These are phyloP conservation scores for Meteorus sp. DNA, from an alignment of 1,140 invertebrate genomes.

Conservation along the genomic window DNA sequence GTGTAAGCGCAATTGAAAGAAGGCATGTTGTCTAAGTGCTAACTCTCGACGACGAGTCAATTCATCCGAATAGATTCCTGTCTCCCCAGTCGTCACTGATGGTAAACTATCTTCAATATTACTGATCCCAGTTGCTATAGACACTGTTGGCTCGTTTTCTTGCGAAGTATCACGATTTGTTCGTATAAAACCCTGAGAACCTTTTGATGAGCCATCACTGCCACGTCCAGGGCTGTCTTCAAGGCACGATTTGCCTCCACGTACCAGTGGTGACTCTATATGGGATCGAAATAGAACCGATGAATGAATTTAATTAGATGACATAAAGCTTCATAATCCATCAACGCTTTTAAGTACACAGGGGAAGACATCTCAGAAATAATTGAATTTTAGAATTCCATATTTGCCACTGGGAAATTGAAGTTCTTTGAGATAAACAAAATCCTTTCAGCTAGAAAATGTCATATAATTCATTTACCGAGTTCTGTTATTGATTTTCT, in stretches of 20 bases:
- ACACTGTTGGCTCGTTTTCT: constrained; percentile 36
- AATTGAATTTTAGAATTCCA: too few species aligned
- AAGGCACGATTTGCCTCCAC: constrained; percentile 32
- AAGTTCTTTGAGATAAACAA: too few species aligned
- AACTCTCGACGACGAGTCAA: constrained; percentile 67
- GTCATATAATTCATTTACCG: too few species aligned
- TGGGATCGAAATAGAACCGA: not conserved
- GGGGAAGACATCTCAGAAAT: too few species aligned
- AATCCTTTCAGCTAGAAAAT: too few species aligned
- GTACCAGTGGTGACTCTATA: constrained; percentile 46
- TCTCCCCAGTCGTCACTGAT: constrained; percentile 36
- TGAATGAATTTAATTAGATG: too few species aligned
- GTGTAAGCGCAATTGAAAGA: constrained; percentile 88
- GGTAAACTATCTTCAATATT: not conserved
- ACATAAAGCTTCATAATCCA: too few species aligned
- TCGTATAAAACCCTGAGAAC: constrained; percentile 4
- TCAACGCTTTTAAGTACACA: too few species aligned
- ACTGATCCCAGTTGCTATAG: not conserved
- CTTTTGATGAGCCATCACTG: constrained; percentile 39
- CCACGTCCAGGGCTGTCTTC: constrained; percentile 42
- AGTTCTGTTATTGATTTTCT: too few species aligned
- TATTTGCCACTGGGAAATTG: too few species aligned
- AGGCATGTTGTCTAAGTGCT: constrained; percentile 78
- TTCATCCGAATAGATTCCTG: constrained; percentile 63
- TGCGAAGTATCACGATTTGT: too few species aligned